Evolutionary conservation across 2,888 invertebrate genomes (phyloP).

Genomic region (Marronus borbonicus): DNA sequence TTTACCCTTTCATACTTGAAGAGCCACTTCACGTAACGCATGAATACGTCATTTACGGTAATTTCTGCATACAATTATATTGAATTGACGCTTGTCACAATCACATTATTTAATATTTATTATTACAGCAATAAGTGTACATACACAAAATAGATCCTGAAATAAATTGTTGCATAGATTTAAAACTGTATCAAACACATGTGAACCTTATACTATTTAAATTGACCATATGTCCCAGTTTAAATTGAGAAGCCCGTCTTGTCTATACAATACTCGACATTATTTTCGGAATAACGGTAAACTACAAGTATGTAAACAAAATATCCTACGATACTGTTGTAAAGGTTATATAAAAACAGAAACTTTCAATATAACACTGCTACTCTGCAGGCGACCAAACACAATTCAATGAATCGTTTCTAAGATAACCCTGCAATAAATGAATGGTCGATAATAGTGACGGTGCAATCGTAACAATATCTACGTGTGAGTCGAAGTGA

Average conservation of each 20-base stretch:
- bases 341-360: conserved; percentile 50
- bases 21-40: conserved; percentile 8
- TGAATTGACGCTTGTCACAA: conserved; percentile 1
- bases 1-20: conserved; percentile 17
- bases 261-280: neutral
- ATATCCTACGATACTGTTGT: conserved; percentile 39
- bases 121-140: neutral
- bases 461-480: conserved; percentile 65
- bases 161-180: neutral
- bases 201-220: neutral
- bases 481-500: conserved; percentile 68
- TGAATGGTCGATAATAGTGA: conserved; percentile 63
- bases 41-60: conserved; percentile 17
- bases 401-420: neutral
- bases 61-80: conserved; percentile 10
- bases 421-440: conserved; percentile 48
- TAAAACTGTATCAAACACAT: conserved; percentile 8
- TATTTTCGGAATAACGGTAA: conserved; percentile 29
- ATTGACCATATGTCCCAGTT: conserved; percentile 16
- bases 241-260: neutral
- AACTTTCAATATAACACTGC: conserved; percentile 52
- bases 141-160: neutral
- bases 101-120: neutral
- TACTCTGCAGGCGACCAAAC: conserved; percentile 51
- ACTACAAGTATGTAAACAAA: conserved; percentile 30